Evolutionary conservation across 2,113 vertebrate genomes (phyloP), one percentile per base, ranked within the genome.

Genomic region (Promerops cafer): DNA sequence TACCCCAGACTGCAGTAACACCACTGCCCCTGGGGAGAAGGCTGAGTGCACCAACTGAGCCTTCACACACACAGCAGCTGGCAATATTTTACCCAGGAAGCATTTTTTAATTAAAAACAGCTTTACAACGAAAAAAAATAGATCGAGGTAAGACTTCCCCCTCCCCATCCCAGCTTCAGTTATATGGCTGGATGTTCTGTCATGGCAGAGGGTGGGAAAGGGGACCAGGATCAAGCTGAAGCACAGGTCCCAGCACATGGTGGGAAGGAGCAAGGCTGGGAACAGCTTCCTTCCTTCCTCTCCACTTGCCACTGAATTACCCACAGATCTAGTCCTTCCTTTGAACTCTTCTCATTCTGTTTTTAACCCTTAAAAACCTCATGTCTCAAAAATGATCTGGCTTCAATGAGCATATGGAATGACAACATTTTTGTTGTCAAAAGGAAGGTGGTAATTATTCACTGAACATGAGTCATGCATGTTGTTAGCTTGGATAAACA

Each of bases 291-390:
- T 79, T 82, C 65, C 78, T 81, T 75, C 72, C 68, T 66, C 54
- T 54, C 49, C 50, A 23, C 68, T 81, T 61, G 59, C 40, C 39
- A 50, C 23, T 20, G 30, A 71, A 42, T 14, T 54, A 56, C 52
- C 35, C 79, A 56, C 52, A 64, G 52, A 52, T 52, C 33, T 40
- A 87, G 49, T 50, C 42, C 33, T 91, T 61, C 50, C 76, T 83
- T 45, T 57, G 47, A 87, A 60, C 31, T 63, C 14, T 20, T 78
- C 35, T 64, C 39, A n/a, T 19, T 33, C 37, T 61, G 37, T 1
- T 81, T 86, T 92, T 90, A 92, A 95, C 31, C 44, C 52, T 87
- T 56, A 50, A 45, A 77, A 59, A 14, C 11, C 33, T 59, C n/a
- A 59, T 40, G 60, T 75, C 49, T 81, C 72, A 68, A 26, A 74